Evolutionary conservation across 2,113 vertebrate genomes (phyloP).

Genomic region (Petaurus breviceps): DNA sequence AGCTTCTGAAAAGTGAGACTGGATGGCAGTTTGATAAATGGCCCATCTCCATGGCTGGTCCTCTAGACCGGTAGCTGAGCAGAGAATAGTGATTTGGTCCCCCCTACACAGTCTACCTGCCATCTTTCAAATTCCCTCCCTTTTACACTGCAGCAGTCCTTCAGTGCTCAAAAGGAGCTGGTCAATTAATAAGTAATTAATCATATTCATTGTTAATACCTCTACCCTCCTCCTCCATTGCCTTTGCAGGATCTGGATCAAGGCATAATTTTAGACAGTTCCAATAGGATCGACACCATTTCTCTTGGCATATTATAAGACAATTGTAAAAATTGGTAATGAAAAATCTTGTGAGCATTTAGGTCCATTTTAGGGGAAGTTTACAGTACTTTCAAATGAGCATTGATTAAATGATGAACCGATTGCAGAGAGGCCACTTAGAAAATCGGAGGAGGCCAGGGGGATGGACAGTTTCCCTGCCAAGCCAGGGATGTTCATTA

Average conservation of each 20-base stretch:
- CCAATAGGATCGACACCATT: slow-evolving; percentile 19
- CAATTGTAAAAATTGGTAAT: slow-evolving; percentile 76
- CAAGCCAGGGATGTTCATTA: slow-evolving; percentile 73
- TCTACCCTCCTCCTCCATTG: not conserved
- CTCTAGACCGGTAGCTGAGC: not conserved
- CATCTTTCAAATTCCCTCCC: slow-evolving; percentile 10
- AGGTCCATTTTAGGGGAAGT: slow-evolving; percentile 77
- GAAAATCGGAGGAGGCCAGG: slow-evolving; percentile 55
- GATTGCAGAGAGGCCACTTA: slow-evolving; percentile 74
- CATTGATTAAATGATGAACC: slow-evolving; percentile 82
- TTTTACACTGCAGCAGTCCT: not conserved
- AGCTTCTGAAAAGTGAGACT: not conserved
- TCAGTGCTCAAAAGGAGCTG: not conserved
- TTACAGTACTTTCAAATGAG: slow-evolving; percentile 80
- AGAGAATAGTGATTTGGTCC: not conserved
- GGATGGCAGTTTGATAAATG: not conserved
- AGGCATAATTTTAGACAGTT: slow-evolving; percentile 28
- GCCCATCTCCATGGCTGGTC: not conserved
- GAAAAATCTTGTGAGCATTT: slow-evolving; percentile 74
- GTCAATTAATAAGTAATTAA: slow-evolving; percentile 40
- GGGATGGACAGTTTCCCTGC: slow-evolving; percentile 61
- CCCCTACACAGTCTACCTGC: not conserved
- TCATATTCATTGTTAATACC: slow-evolving; percentile 15
- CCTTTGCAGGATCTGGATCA: slow-evolving; percentile 47
- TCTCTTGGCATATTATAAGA: slow-evolving; percentile 72